These are phyloP conservation scores for Drosophila mojavensis DNA, from an alignment of 1,140 invertebrate species.

Conservation along the genomic window DNA sequence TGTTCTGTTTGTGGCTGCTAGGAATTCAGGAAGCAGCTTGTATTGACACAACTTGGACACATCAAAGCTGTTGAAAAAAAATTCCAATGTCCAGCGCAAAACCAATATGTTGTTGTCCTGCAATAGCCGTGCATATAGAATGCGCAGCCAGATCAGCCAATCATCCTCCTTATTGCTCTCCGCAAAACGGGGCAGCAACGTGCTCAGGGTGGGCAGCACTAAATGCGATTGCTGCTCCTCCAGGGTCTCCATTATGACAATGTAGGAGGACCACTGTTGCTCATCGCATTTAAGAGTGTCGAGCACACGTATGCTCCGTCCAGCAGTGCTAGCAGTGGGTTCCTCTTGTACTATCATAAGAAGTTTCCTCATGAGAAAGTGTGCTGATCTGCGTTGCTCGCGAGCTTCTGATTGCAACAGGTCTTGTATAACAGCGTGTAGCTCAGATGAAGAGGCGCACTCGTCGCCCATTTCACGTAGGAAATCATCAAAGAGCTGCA, in stretches of 20 bases:
- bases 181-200: slow-evolving; percentile 63
- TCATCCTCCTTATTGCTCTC: slow-evolving; percentile 1
- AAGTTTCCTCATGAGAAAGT: slow-evolving; percentile 63
- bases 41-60: slow-evolving; percentile 25
- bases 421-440: slow-evolving; percentile 35
- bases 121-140: slow-evolving; percentile 84
- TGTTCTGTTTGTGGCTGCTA: slow-evolving; percentile 66
- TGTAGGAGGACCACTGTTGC: slow-evolving; percentile 58
- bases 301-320: background rate
- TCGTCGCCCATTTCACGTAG: slow-evolving; percentile 40
- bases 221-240: slow-evolving; percentile 88
- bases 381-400: slow-evolving; percentile 57
- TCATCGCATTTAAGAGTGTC: slow-evolving; percentile 32
- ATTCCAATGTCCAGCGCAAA: slow-evolving; percentile 83
- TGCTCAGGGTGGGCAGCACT: slow-evolving; percentile 85
- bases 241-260: slow-evolving; percentile 85
- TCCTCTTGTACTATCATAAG: slow-evolving; percentile 8
- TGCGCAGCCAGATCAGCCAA: slow-evolving; percentile 82
- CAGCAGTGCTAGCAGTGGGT: background rate
- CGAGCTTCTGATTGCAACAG: slow-evolving; percentile 55
- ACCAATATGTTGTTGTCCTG: slow-evolving; percentile 84
- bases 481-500: slow-evolving; percentile 62
- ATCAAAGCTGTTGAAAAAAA: slow-evolving; percentile 51
- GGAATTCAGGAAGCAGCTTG: slow-evolving; percentile 51
- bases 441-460: slow-evolving; percentile 25